Base-by-base conservation (phyloP, 2,888 invertebrate genomes). In the Lingula anatina region DNA sequence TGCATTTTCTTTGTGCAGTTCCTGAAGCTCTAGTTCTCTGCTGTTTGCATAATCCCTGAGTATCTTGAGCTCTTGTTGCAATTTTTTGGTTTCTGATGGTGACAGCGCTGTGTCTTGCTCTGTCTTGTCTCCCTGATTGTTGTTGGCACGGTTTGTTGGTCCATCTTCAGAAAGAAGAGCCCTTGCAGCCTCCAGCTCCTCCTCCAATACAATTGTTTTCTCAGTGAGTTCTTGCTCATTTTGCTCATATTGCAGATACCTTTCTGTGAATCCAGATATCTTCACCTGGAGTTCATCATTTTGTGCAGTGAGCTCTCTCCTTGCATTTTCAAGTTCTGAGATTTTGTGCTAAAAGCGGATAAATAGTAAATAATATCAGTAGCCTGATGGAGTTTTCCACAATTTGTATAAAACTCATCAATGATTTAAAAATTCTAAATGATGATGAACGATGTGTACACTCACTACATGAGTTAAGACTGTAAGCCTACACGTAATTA, bases 1-100 rank as follows among this genome's bases (percentile, higher is more conserved):
- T 5, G 57, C 46, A 46, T 65, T 65, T 46, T 64, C 64, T 12
- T 61, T 58, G 21, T 57, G 55, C 5, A 65, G 53, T 7, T 44
- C 46, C 35, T 50, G 49, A 20, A 54, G 44, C 45, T 54, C 45
- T 26, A 49, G 43, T n/a, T 54, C 54, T 26, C 50, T 40, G 9
- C 47, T 31, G 24, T 42, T 35, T 24, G 44, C 44, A 36, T 48
- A 31, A 46, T 46, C 44, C 31, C 43, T 7, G 31, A 37, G 23
- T 20, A 38, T 21, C 23, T 37, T 48, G 21, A 31, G 18, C 23
- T 46, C n/a, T 44, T 40, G 35, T 44, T n/a, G n/a, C n/a, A n/a
- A n/a, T n/a, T n/a, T 50, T 42, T 7, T 50, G 36, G 5, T 47
- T 35, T 15, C 47, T 42, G 3, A 44, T 28, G n/a, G 39, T 25